Evolutionary conservation across 2,888 invertebrate genomes (phyloP).

Genomic region (Pammene fasciana): DNA sequence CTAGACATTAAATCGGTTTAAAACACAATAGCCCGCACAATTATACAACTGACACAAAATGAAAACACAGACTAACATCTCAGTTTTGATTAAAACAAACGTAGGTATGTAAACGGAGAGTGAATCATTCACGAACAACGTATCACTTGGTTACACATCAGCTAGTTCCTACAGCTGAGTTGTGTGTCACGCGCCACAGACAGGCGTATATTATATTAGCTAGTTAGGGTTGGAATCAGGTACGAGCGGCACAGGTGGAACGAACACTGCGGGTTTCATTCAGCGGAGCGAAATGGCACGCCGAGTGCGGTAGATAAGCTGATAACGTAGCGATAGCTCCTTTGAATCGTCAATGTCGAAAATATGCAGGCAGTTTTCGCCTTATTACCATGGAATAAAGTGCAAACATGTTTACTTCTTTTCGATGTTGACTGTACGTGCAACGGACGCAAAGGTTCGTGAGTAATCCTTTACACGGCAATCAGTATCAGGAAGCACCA

Average conservation of each 20-base stretch:
- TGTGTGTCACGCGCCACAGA: slow-evolving; percentile 54
- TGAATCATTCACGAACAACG: slow-evolving; percentile 54
- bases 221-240: slow-evolving; percentile 53
- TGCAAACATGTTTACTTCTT: neutral
- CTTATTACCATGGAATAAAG: slow-evolving; percentile 8
- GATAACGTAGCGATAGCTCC: slow-evolving; percentile 76
- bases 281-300: slow-evolving; percentile 72
- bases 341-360: slow-evolving; percentile 46
- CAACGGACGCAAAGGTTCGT: slow-evolving; percentile 60
- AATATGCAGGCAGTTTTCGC: slow-evolving; percentile 32
- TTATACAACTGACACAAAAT: slow-evolving; percentile 10
- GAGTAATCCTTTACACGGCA: slow-evolving; percentile 47
- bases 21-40: slow-evolving; percentile 16
- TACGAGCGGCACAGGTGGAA: slow-evolving; percentile 60
- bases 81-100: slow-evolving; percentile 29
- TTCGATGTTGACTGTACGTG: neutral
- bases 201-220: slow-evolving; percentile 55
- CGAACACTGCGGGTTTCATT: slow-evolving; percentile 67
- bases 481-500: slow-evolving; percentile 37
- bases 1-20: no score
- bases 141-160: slow-evolving; percentile 45
- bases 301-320: slow-evolving; percentile 76
- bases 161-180: slow-evolving; percentile 31
- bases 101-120: slow-evolving; percentile 40
- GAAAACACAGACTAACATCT: slow-evolving; percentile 25